phyloP scores from a whole-genome alignment of 2,113 vertebrate species.

The Sorex fumeus region DNA sequence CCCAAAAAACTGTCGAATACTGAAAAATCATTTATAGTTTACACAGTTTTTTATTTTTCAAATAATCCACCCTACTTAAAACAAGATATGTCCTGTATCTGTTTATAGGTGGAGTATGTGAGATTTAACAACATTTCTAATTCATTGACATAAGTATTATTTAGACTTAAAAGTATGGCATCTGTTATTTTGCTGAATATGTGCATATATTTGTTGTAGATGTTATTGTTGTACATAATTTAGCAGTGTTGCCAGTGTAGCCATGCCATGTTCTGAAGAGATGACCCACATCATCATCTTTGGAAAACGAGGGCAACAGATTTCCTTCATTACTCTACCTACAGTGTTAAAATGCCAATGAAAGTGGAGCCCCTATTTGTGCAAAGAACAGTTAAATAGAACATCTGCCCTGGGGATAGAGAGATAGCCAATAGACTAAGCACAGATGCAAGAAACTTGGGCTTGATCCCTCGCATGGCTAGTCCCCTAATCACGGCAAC shows the following conservation, averaged over 20 bases:
- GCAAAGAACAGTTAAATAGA: no score
- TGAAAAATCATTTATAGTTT: conserved; percentile 10
- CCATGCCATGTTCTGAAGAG: not conserved
- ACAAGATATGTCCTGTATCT: not conserved
- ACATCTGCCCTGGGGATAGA: not conserved
- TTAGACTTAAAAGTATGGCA: not conserved
- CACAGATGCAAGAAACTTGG: no score
- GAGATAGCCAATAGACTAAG: no score
- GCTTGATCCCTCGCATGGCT: no score
- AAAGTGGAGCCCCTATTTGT: not conserved
- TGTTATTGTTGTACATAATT: no score
- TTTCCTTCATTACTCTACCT: not conserved
- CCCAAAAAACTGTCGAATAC: no score
- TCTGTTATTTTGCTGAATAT: not conserved
- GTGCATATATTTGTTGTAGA: no score
- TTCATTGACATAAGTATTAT: conserved; percentile 38
- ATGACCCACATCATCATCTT: not conserved
- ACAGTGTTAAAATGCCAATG: not conserved
- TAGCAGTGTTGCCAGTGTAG: not conserved
- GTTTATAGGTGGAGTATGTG: not conserved
- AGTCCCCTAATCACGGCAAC: no score
- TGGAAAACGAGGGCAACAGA: not conserved
- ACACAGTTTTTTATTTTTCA: not conserved
- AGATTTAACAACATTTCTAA: not conserved
- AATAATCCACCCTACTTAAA: not conserved